Base-by-base conservation (phyloP, 2,888 invertebrate genomes). In the Ophion ventricosus region DNA sequence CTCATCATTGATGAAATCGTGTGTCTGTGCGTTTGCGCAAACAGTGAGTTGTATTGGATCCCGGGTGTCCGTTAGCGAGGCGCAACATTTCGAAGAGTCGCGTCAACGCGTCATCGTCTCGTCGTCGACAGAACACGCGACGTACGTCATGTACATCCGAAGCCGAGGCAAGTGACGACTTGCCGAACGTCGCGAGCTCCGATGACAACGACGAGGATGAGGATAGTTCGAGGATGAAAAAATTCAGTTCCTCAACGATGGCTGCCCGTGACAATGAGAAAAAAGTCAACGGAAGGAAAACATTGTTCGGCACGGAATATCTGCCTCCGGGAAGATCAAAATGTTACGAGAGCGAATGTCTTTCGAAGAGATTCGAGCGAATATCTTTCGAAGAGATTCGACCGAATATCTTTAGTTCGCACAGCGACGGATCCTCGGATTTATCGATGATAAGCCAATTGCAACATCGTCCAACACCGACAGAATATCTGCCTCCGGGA, bases 1-100 rank as follows among this genome's bases (percentile, higher is more conserved):
- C 0, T 10, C 23, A 23, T 17, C 8, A 23, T 57, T 1, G 8
- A 10, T 0, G 3, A 72, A 78, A 56, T 49, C 69, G 74, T 78
- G 74, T 78, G 61, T 40, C 70, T n/a, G 35, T 35, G 35, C 8
- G 59, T 40, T 20, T 56, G 20, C 5, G 49, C 63, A 49, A 57
- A 43, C n/a, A 43, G 17, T 25, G 25, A 66, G 35, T 7, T 7
- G n/a, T 49, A 59, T 4, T 49, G 59, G 35, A 49, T 25, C 49
- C 17, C 25, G 26, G 26, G 40, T 35, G 7, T 25, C 14, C 29
- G 64, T 14, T 49, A 49, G 49, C 49, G 17, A 49, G 49, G 23
- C 1, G 23, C 20, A 11, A 57, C 57, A 23, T 20, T 23, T 1
- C 20, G 20, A 57, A 57, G 23, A 57, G 23, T 23, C 23, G 23